Conservation (phyloP, 1,140 invertebrate genomes). For the Hyphantria cunea region DNA sequence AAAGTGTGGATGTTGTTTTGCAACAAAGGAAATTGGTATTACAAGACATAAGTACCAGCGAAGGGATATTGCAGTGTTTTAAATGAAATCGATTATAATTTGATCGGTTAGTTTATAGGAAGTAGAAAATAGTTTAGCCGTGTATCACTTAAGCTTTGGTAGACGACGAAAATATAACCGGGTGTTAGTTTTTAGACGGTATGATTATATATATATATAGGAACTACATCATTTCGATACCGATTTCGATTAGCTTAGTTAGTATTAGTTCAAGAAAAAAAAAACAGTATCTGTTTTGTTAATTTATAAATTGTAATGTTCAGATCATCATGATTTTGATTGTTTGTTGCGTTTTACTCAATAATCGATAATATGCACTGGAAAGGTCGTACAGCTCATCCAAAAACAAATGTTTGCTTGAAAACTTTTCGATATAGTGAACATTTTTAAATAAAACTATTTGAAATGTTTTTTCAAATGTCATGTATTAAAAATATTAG, state of each 20-base stretch:
- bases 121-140: background rate
- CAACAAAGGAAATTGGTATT: conserved; percentile 47
- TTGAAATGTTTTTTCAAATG: background rate
- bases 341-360: too few relatives aligned
- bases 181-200: background rate
- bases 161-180: too few relatives aligned
- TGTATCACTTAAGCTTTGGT: background rate
- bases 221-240: too few relatives aligned
- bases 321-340: too few relatives aligned
- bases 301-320: too few relatives aligned
- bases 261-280: too few relatives aligned
- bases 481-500: background rate
- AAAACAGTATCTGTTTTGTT: too few relatives aligned
- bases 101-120: conserved; percentile 20
- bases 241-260: too few relatives aligned
- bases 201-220: too few relatives aligned
- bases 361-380: too few relatives aligned
- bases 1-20: conserved; percentile 31
- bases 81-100: conserved; percentile 29
- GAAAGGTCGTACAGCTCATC: too few relatives aligned
- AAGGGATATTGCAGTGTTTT: conserved; percentile 40
- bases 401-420: too few relatives aligned
- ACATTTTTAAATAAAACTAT: background rate
- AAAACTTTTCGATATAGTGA: background rate
- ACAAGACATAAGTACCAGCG: conserved; percentile 28